Percentiles rank a stretch among this genome's conserved stretches.
Conservation (phyloP, 2,113 vertebrate species). For the Brachionichthys hirsutus region DNA sequence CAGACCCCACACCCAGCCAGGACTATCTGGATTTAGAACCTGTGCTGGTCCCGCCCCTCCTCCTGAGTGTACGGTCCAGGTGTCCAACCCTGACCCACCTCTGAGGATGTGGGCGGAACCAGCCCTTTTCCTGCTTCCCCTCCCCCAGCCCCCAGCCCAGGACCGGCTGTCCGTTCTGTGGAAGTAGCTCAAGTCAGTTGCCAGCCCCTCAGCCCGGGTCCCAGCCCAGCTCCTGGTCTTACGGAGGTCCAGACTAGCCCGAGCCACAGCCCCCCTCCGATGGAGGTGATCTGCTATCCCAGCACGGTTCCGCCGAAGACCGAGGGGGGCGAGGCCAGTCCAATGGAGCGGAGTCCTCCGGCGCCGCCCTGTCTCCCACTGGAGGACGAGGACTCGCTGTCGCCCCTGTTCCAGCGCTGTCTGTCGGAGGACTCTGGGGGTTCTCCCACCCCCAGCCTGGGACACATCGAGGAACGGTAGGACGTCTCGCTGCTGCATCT, state of each 20-base stretch:
- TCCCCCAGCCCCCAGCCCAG: background rate
- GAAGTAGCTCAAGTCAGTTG: conserved; percentile 11
- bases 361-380: conserved; percentile 56
- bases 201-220: conserved; percentile 48
- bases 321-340: conserved; percentile 2
- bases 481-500: no score
- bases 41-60: background rate
- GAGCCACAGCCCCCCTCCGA: conserved; percentile 56
- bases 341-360: conserved; percentile 28
- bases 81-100: conserved; percentile 1
- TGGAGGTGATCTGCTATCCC: conserved; percentile 3
- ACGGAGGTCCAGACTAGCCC: conserved; percentile 46
- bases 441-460: conserved; percentile 83
- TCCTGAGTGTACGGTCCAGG: background rate
- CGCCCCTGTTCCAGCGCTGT: conserved; percentile 80
- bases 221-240: conserved; percentile 26
- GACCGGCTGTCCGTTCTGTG: conserved; percentile 5
- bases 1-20: background rate
- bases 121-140: background rate
- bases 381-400: conserved; percentile 73
- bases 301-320: conserved; percentile 24
- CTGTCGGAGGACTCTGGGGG: conserved; percentile 82
- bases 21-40: conserved; percentile 15
- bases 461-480: conserved; percentile 88
- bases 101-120: conserved; percentile 8